These are phyloP conservation scores for Otocyon megalotis DNA, from an alignment of 2,113 vertebrate genomes.

Conservation along the genomic window DNA sequence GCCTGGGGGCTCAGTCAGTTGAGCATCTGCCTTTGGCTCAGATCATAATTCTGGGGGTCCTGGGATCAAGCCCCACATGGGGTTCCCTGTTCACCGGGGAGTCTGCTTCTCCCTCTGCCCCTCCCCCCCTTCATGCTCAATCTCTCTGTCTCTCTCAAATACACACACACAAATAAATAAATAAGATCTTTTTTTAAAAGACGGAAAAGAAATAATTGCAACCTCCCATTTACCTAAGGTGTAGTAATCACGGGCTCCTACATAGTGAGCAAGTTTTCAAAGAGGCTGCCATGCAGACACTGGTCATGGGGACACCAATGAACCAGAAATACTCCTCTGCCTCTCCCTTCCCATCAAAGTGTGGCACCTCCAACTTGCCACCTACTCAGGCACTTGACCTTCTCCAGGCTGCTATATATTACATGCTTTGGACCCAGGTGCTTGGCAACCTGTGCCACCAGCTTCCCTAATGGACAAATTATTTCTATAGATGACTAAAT, in stretches of 20 bases:
- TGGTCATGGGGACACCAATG: slow-evolving; percentile 69
- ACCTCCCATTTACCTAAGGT: slow-evolving; percentile 56
- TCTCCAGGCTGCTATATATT: slow-evolving; percentile 77
- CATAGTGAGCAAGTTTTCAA: slow-evolving; percentile 70
- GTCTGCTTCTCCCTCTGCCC: too few species aligned
- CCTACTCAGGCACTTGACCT: slow-evolving; percentile 3
- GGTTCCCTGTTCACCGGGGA: too few species aligned
- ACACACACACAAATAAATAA: too few species aligned
- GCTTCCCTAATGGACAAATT: slow-evolving; percentile 62
- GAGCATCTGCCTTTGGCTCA: too few species aligned
- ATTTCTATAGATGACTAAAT: not conserved
- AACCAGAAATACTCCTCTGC: slow-evolving; percentile 73
- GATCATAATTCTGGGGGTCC: too few species aligned
- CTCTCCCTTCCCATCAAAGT: slow-evolving; percentile 76
- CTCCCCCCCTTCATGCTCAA: too few species aligned
- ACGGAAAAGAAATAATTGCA: not conserved
- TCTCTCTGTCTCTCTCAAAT: too few species aligned
- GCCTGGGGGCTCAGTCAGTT: too few species aligned
- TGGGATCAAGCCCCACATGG: too few species aligned
- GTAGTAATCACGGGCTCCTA: slow-evolving; percentile 15
- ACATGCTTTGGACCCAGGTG: slow-evolving; percentile 64
- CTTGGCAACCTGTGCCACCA: slow-evolving; percentile 50
- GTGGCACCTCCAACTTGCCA: slow-evolving; percentile 56
- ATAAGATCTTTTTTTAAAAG: too few species aligned
- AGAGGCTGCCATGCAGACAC: slow-evolving; percentile 59